Evolutionary conservation across 92 coral and sea anemone genomes (phyloP), one percentile per base, ranked within the genome.

Genomic region (Siderastrea radians): DNA sequence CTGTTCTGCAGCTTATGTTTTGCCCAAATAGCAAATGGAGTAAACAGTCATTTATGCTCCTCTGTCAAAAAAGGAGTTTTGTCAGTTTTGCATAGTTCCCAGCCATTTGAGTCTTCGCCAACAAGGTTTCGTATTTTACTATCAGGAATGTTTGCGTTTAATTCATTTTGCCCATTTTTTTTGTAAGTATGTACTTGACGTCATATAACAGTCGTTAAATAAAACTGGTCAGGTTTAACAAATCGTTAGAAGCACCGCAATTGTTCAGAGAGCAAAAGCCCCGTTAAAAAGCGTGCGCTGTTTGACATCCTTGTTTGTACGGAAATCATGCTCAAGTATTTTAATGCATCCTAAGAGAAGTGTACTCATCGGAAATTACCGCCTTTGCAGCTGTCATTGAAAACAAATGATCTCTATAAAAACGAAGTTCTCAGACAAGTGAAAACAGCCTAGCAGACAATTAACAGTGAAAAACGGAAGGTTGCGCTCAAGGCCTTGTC

Each of bases 111-210:
- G 61, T 61, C 26, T 12, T 3, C 19, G 26, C 26, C 6, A 61
- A 61, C 16, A 14, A 5, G 16, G 26, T 16, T 13, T 61, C 66
- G 13, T 61, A 14, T 61, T 61, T 61, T 61, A 61, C 66, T 0
- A 14, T 61, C 68, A 58, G 81, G 81, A 77, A 77, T 77, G 80
- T 60, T 77, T 77, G 68, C 19, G 10, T 47, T 47, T 14, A 77
- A 58, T 58, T 44, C 44, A 10, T 43, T 46, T 17, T 45, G 26
- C 11, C 49, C 50, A 4, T 44, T 48, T 2, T 1, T 9, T 13
- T 3, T 2, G 49, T 19, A 54, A 49, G 17, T 4, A 14, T 9
- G n/a, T 44, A 14, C 9, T 1, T 80, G 75, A 51, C 65, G 84
- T 67, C 75, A 67, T 46, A 68, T 47, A 67, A 51, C 8, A 55